Percentiles rank a stretch among this genome's conserved stretches.
Conservation (phyloP, 2,888 invertebrate species). For the Hecatera dysodea region DNA sequence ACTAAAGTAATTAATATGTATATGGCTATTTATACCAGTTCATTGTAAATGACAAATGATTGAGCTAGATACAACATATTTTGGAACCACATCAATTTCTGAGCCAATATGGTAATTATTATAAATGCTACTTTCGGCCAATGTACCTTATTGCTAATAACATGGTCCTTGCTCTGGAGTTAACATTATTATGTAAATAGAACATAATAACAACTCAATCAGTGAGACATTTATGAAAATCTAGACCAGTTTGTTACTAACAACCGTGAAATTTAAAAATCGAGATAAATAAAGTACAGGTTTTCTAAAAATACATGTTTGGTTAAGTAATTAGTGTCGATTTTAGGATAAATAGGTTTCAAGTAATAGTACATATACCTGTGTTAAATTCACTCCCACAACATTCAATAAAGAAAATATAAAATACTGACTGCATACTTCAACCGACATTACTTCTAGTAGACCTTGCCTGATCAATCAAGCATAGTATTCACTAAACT, state of each 20-base stretch:
- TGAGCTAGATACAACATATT: neutral
- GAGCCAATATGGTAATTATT: neutral
- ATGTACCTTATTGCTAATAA: constrained; percentile 15
- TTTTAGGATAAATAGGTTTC: neutral
- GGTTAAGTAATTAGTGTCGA: neutral
- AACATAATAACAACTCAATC: constrained; percentile 35
- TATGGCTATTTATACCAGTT: too few species aligned
- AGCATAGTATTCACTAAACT: too few species aligned
- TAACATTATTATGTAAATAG: constrained; percentile 41
- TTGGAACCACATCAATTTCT: constrained; percentile 6
- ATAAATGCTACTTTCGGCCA: constrained; percentile 3
- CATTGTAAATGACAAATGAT: neutral
- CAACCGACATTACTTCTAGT: too few species aligned
- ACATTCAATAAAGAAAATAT: neutral
- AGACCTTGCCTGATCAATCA: too few species aligned
- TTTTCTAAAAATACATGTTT: constrained; percentile 7
- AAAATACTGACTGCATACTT: too few species aligned
- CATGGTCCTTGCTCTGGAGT: constrained; percentile 12
- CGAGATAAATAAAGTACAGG: neutral
- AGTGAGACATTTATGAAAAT: constrained; percentile 8
- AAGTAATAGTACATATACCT: neutral
- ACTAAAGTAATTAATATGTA: too few species aligned
- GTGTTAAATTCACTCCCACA: too few species aligned
- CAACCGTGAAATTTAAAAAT: neutral
- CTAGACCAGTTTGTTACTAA: constrained; percentile 5